phyloP scores from a whole-genome alignment of 2,113 vertebrate genomes.

The Megatriorchis doriae region DNA sequence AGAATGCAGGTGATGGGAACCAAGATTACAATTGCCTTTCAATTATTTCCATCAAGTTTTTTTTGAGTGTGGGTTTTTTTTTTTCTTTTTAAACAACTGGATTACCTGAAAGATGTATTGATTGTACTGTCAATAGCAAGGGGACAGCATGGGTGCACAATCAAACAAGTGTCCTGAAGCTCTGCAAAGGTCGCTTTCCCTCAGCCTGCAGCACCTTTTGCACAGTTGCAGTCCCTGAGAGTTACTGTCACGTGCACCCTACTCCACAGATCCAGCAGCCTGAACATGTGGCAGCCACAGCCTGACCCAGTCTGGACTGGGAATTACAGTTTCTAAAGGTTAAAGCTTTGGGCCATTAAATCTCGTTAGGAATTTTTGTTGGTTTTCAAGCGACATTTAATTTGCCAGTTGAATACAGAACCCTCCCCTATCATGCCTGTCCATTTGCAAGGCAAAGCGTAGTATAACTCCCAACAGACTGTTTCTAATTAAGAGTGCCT shows the following conservation, averaged over 20 bases:
- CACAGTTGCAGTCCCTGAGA: neutral
- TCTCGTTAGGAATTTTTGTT: neutral
- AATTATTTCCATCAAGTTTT: neutral
- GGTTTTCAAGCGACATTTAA: neutral
- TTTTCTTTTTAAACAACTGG: neutral
- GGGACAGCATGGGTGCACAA: neutral
- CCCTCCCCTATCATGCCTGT: neutral
- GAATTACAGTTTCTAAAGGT: neutral
- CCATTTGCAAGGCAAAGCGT: neutral
- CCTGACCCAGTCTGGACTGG: neutral
- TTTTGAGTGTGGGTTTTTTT: neutral
- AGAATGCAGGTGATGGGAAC: neutral
- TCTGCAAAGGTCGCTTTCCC: neutral
- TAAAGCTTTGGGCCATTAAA: neutral
- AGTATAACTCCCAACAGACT: neutral
- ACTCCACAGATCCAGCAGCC: neutral
- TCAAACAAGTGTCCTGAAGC: neutral
- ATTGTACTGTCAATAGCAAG: neutral
- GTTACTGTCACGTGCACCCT: neutral
- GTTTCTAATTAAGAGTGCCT: conserved; percentile 9
- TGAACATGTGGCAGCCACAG: neutral
- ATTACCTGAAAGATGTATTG: neutral
- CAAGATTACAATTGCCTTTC: neutral
- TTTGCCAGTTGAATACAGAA: neutral
- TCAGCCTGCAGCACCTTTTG: neutral